Percentiles rank a stretch among this genome's conserved stretches.
These are phyloP conservation scores for Agrochola litura DNA, from an alignment of 2,888 invertebrate genomes.

Conservation along the genomic window DNA sequence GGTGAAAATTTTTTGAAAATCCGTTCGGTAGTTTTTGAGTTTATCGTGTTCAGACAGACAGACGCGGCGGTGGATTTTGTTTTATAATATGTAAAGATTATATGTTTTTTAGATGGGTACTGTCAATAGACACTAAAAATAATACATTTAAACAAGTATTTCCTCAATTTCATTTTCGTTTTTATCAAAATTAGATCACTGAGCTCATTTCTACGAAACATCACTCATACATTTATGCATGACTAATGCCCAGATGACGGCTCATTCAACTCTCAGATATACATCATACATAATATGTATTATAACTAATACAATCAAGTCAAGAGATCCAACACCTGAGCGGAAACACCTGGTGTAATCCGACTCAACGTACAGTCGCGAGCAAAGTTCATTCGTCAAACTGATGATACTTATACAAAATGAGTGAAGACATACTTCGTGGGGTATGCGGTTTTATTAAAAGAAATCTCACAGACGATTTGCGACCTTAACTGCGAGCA, in stretches of 20 bases:
- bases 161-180: background rate
- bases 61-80: no score
- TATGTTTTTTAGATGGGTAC: no score
- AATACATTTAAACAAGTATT: background rate
- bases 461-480: constrained; percentile 31
- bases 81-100: no score
- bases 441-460: constrained; percentile 60
- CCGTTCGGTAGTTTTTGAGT: no score
- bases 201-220: constrained; percentile 9
- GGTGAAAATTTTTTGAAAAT: no score
- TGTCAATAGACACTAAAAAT: no score
- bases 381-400: constrained; percentile 59
- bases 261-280: constrained; percentile 26
- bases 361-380: constrained; percentile 56
- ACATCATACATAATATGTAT: constrained; percentile 20
- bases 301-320: constrained; percentile 47
- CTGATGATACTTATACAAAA: constrained; percentile 61
- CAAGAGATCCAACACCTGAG: constrained; percentile 61
- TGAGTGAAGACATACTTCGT: constrained; percentile 57
- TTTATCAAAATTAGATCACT: constrained; percentile 23
- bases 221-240: constrained; percentile 35
- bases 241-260: constrained; percentile 27
- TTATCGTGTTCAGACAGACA: no score
- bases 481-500: background rate
- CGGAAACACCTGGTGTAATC: constrained; percentile 68